Conservation (phyloP, 2,113 vertebrate species). For the Eubucco bourcierii region DNA sequence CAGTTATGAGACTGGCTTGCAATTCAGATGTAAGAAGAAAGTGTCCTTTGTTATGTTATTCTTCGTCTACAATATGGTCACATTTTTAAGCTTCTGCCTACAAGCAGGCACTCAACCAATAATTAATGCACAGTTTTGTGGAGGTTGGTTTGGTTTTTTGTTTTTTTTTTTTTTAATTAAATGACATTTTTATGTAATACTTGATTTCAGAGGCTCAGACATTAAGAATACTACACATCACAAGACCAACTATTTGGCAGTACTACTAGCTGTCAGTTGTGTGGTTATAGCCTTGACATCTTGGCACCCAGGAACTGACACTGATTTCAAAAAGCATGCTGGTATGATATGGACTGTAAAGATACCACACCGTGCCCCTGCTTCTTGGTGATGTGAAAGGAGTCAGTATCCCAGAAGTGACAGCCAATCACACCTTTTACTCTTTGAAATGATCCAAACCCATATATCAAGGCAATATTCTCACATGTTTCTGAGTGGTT, state of each 20-base stretch:
- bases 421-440: conserved; percentile 41
- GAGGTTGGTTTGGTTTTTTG: not conserved
- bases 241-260: not conserved
- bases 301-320: not conserved
- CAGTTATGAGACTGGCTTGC: not conserved
- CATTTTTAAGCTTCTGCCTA: conserved; percentile 18
- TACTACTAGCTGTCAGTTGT: not conserved
- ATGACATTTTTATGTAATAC: not conserved
- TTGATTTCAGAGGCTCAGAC: not conserved
- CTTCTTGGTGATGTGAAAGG: not conserved
- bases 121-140: not conserved
- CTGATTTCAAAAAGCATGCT: not conserved
- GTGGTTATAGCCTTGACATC: not conserved
- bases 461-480: conserved; percentile 49
- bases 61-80: not conserved
- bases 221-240: not conserved
- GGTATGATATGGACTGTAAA: not conserved
- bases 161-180: not conserved
- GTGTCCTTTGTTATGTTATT: conserved; percentile 10
- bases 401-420: not conserved
- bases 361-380: not conserved
- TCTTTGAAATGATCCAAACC: conserved; percentile 52
- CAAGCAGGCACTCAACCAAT: not conserved
- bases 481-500: conserved; percentile 15
- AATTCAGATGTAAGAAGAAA: conserved; percentile 15